Percentiles rank a stretch among this genome's conserved stretches.
phyloP scores from a whole-genome alignment of 30 jellyfish, hydroid and myxozoan genomes.

The Chironex yamaguchii region DNA sequence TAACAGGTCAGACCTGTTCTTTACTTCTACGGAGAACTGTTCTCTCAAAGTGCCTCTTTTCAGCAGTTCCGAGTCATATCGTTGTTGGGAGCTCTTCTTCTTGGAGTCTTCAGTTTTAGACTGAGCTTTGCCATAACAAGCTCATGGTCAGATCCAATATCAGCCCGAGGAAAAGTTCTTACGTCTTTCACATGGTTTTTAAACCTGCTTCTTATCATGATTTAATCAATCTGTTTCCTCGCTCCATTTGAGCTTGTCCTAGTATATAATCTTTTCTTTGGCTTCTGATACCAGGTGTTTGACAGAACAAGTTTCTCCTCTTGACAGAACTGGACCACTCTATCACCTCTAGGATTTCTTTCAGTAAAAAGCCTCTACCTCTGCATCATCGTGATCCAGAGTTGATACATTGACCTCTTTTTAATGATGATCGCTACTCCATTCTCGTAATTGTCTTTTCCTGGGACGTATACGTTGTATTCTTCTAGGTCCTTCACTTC shows the following conservation, averaged over 20 bases:
- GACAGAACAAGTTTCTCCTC: conserved; percentile 5
- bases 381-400: conserved; percentile 14
- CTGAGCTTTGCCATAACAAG: neutral
- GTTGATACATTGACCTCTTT: neutral
- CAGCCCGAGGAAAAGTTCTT: conserved; percentile 22
- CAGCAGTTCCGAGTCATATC: neutral
- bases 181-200: neutral
- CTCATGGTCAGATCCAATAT: conserved; percentile 5
- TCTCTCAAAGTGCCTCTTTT: neutral
- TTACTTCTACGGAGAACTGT: neutral
- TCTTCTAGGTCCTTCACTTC: conserved; percentile 1
- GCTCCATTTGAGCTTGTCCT: conserved; percentile 26
- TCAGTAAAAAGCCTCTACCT: neutral
- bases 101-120: neutral
- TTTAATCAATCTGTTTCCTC: conserved; percentile 40
- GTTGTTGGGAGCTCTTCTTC: neutral
- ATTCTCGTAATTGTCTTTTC: conserved; percentile 11
- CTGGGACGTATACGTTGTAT: conserved; percentile 1
- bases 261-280: no score
- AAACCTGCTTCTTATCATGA: conserved; percentile 4
- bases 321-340: neutral
- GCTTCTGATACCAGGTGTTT: neutral
- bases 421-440: conserved; percentile 36
- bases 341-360: neutral
- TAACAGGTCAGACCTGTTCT: conserved; percentile 4